Evolutionary conservation across 64 coral and sea anemone species (phyloP).

Genomic region (Anthopleura sola): DNA sequence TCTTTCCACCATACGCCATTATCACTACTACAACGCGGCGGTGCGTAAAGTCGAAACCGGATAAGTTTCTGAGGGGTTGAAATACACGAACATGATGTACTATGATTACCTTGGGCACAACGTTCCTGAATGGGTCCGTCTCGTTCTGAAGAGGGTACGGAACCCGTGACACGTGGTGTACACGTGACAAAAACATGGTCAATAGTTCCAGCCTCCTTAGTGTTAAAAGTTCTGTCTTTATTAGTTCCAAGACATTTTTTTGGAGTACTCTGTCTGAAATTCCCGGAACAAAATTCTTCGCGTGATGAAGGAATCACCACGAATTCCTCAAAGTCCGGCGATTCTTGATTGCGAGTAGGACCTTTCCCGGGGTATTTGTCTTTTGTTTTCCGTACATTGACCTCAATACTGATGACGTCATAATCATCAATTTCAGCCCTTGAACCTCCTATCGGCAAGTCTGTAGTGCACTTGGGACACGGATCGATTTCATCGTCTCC

Average conservation of each 20-base stretch:
- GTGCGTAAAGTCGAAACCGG: slow-evolving; percentile 21
- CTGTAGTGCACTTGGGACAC: slow-evolving; percentile 44
- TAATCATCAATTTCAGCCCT: slow-evolving; percentile 54
- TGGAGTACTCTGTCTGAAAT: slow-evolving; percentile 27
- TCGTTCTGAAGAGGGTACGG: background rate
- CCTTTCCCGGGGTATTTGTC: background rate
- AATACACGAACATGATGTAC: background rate
- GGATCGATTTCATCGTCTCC: slow-evolving; percentile 88
- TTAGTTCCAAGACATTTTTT: background rate
- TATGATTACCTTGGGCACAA: background rate
- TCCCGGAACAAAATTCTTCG: slow-evolving; percentile 74
- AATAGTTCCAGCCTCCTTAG: background rate
- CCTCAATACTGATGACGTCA: slow-evolving; percentile 77
- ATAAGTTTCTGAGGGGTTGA: slow-evolving; percentile 22
- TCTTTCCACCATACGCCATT: slow-evolving; percentile 63
- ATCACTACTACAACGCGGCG: background rate
- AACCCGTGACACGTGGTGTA: background rate
- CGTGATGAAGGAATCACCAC: slow-evolving; percentile 77
- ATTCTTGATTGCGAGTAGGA: background rate
- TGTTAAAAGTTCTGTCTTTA: background rate
- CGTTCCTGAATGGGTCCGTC: background rate
- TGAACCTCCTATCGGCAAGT: slow-evolving; percentile 4
- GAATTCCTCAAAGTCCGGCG: slow-evolving; percentile 58
- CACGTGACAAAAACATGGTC: slow-evolving; percentile 11
- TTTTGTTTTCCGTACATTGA: slow-evolving; percentile 18